A percentile compares a stretch with the other conserved stretches of the same genome.
Conservation (phyloP, 1,140 invertebrate species). For the Polyergus mexicanus region DNA sequence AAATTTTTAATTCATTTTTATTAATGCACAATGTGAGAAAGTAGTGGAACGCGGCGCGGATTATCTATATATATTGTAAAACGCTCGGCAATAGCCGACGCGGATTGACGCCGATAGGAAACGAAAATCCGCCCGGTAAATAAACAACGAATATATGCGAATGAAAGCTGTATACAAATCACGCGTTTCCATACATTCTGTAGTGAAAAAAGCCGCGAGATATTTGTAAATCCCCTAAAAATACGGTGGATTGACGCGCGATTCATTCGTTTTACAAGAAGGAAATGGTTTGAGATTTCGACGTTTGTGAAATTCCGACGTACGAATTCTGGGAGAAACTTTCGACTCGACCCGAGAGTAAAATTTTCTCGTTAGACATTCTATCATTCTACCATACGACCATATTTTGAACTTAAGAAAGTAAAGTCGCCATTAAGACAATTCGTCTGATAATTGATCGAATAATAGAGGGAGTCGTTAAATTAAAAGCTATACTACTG, state of each 20-base stretch:
- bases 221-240: slow-evolving; percentile 42
- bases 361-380: slow-evolving; percentile 55
- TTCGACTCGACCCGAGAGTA: slow-evolving; percentile 37
- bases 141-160: slow-evolving; percentile 45
- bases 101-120: slow-evolving; percentile 33
- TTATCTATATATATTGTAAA: slow-evolving; percentile 42
- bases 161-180: slow-evolving; percentile 41
- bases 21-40: neutral
- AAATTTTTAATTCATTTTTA: slow-evolving; percentile 27
- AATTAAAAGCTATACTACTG: slow-evolving; percentile 32
- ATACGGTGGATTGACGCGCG: slow-evolving; percentile 18
- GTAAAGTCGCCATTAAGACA: neutral
- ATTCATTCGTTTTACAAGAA: neutral
- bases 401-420: neutral
- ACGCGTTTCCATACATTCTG: slow-evolving; percentile 14
- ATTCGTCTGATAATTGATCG: too few species aligned
- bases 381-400: neutral
- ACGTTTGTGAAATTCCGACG: slow-evolving; percentile 24
- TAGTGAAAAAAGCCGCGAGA: neutral
- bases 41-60: neutral
- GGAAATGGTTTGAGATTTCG: slow-evolving; percentile 33
- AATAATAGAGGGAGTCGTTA: neutral
- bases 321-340: neutral
- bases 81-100: neutral
- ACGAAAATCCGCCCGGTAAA: slow-evolving; percentile 35